phyloP scores from a whole-genome alignment of 2,797 vertebrate genomes.

The Scomberomorus guttatus region DNA sequence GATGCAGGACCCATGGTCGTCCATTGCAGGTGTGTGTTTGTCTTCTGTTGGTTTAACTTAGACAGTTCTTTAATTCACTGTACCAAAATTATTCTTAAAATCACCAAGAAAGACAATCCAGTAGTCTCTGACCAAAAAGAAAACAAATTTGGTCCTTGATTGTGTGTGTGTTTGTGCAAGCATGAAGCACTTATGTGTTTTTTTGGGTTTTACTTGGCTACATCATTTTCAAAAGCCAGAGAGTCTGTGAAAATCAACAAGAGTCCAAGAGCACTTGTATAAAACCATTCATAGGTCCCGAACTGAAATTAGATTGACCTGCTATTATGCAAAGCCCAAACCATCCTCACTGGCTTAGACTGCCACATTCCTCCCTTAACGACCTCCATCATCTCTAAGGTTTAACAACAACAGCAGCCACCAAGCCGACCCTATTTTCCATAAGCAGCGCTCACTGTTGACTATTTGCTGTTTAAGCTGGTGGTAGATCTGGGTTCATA shows the following conservation, averaged over 20 bases:
- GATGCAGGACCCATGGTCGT: conserved; percentile 97
- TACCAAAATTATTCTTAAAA: conserved; percentile 19
- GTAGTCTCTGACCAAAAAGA: conserved; percentile 27
- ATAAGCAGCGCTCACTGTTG: conserved; percentile 68
- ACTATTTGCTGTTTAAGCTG: conserved; percentile 60
- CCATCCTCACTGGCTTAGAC: conserved; percentile 55
- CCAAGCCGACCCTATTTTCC: conserved; percentile 47
- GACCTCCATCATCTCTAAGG: conserved; percentile 52
- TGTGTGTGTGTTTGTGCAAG: background rate
- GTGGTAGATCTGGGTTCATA: conserved; percentile 62
- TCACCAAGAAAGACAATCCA: conserved; percentile 14
- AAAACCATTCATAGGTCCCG: conserved; percentile 58
- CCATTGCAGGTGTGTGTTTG: conserved; percentile 93
- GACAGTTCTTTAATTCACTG: conserved; percentile 12
- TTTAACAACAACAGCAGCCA: conserved; percentile 49
- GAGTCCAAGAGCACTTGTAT: conserved; percentile 52
- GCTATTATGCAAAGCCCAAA: conserved; percentile 73
- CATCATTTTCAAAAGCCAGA: conserved; percentile 37
- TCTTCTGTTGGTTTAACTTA: background rate
- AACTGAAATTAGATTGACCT: conserved; percentile 66
- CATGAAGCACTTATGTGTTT: conserved; percentile 59
- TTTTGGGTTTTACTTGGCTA: conserved; percentile 64
- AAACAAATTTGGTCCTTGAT: conserved; percentile 19
- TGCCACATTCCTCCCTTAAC: conserved; percentile 63
- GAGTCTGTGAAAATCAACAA: conserved; percentile 48